A percentile compares a stretch with the other conserved stretches of the same genome.
Conservation (phyloP, 2,888 invertebrate species). For the Melinaea menophilus region DNA sequence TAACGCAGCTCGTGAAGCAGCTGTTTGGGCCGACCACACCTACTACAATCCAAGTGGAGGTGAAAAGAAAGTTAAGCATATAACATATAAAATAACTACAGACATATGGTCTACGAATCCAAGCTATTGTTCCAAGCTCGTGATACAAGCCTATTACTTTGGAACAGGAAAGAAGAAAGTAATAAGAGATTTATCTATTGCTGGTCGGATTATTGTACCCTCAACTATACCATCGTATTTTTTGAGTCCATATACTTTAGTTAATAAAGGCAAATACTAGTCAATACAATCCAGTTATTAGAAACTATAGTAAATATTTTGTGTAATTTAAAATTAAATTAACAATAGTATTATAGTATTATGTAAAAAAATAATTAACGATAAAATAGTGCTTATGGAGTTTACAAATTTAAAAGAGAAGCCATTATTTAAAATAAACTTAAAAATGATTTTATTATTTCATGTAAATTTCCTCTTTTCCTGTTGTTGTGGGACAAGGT, state of each 20-base stretch:
- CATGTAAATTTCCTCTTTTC: too few species aligned
- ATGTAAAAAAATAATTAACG: too few species aligned
- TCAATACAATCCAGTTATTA: constrained; percentile 2
- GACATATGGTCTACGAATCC: constrained; percentile 45
- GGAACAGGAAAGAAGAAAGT: constrained; percentile 48
- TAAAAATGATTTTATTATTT: too few species aligned
- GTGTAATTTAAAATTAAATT: neutral
- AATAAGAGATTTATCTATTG: constrained; percentile 38
- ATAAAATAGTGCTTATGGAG: too few species aligned
- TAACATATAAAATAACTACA: constrained; percentile 44
- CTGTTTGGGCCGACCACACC: constrained; percentile 49
- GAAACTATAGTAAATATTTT: neutral
- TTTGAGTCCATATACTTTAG: constrained; percentile 43
- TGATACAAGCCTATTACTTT: constrained; percentile 52
- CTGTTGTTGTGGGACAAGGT: too few species aligned
- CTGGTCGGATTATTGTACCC: constrained; percentile 42
- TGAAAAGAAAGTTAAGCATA: constrained; percentile 44
- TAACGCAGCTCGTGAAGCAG: constrained; percentile 42
- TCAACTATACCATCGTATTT: constrained; percentile 49
- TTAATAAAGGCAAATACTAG: constrained; percentile 49
- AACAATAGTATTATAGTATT: too few species aligned
- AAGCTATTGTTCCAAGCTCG: constrained; percentile 56
- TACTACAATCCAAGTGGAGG: constrained; percentile 49
- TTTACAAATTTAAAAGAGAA: too few species aligned
- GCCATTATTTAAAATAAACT: too few species aligned